Evolutionary conservation across 2,113 vertebrate species (phyloP).

Genomic region (human): DNA sequence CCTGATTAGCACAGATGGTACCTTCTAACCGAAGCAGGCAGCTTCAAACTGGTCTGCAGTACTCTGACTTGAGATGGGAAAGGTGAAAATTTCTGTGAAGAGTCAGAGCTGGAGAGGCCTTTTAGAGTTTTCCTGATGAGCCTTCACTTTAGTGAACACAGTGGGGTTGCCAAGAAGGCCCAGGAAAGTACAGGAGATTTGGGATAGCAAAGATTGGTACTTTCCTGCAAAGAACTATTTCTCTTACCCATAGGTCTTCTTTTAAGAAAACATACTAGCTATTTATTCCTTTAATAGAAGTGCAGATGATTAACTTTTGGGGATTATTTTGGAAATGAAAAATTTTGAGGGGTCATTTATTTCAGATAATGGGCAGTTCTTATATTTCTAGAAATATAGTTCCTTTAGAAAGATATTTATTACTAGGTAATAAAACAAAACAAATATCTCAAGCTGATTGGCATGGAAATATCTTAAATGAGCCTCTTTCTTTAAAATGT

Average conservation of each 20-base stretch:
- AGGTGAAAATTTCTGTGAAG: background rate
- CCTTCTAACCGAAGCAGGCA: background rate
- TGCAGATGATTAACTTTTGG: background rate
- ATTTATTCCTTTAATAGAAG: constrained; percentile 25
- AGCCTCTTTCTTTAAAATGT: constrained; percentile 27
- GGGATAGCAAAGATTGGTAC: background rate
- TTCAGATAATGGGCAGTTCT: background rate
- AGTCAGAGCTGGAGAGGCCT: background rate
- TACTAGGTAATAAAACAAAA: constrained; percentile 40
- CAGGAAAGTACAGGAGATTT: background rate
- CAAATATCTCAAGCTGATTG: background rate
- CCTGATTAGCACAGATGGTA: background rate
- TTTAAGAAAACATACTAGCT: background rate
- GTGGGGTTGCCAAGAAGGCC: background rate
- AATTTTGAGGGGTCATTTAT: background rate
- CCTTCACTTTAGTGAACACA: background rate
- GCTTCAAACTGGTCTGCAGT: background rate
- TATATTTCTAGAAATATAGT: background rate
- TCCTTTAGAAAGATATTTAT: constrained; percentile 18
- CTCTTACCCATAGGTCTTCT: background rate
- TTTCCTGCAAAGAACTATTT: background rate
- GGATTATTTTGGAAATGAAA: background rate
- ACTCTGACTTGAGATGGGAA: background rate
- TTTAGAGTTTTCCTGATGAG: accelerated
- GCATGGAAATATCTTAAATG: background rate